These are phyloP conservation scores for Tachyglossus aculeatus DNA, from an alignment of 2,797 vertebrate species.

Conservation along the genomic window DNA sequence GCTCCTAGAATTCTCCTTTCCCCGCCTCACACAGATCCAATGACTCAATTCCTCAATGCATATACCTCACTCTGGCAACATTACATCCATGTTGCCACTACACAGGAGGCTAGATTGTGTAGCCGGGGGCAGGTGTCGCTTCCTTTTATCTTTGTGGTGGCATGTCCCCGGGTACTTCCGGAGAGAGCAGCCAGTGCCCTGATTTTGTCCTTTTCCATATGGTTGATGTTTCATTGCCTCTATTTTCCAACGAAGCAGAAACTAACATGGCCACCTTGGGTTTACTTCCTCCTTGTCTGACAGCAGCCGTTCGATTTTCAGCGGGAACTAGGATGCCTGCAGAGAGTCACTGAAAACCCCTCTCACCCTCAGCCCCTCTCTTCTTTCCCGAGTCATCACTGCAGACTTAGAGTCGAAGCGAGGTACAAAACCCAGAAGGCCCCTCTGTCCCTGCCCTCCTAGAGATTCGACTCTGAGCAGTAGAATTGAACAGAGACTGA, in stretches of 20 bases:
- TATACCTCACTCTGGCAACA: background rate
- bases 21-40: too few relatives aligned
- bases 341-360: too few relatives aligned
- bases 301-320: background rate
- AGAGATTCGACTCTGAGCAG: too few relatives aligned
- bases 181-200: background rate
- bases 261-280: background rate
- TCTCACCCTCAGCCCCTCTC: too few relatives aligned
- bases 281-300: background rate
- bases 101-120: background rate
- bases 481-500: too few relatives aligned
- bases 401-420: too few relatives aligned
- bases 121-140: background rate
- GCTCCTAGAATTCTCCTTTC: background rate
- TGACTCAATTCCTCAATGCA: background rate
- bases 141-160: background rate
- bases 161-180: accelerated
- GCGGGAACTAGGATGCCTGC: background rate
- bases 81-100: background rate
- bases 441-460: too few relatives aligned
- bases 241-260: background rate
- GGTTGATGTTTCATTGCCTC: background rate
- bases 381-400: too few relatives aligned
- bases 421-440: too few relatives aligned
- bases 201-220: background rate